These are phyloP conservation scores for Falco berigora DNA, from an alignment of 2,797 vertebrate species.

Conservation along the genomic window DNA sequence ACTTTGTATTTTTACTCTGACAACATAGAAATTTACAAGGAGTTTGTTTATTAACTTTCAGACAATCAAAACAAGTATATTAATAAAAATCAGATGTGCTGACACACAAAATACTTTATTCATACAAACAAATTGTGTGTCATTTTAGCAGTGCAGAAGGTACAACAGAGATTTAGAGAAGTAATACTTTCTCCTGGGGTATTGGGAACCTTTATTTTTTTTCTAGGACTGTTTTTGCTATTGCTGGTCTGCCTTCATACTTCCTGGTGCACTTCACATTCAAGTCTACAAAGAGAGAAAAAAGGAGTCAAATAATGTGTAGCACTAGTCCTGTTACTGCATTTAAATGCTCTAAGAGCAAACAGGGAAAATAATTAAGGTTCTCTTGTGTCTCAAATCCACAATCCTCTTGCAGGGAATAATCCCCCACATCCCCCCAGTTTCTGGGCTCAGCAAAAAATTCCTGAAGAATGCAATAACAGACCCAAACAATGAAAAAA, in stretches of 20 bases:
- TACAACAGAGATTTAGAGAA: neutral
- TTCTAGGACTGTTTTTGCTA: neutral
- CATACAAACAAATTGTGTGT: neutral
- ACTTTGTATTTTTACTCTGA: neutral
- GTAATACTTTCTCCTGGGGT: neutral
- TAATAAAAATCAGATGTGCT: constrained; percentile 2
- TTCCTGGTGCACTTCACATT: neutral
- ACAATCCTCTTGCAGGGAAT: neutral
- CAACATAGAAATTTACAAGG: neutral
- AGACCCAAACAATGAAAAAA: neutral
- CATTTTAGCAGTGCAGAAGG: constrained; percentile 12
- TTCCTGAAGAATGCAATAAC: neutral
- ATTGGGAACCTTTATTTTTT: neutral
- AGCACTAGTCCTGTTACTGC: neutral
- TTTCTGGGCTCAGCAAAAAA: neutral
- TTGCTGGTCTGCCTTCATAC: neutral
- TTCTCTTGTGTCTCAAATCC: neutral
- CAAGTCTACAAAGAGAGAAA: constrained; percentile 26
- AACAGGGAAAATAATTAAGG: neutral
- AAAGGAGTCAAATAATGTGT: neutral
- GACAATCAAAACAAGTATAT: neutral
- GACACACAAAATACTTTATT: neutral
- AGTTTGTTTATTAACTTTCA: constrained; percentile 28
- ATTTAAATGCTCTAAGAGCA: neutral
- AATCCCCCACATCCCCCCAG: neutral